Conservation (phyloP, 2,888 invertebrate species). For the Tholera decimalis region DNA sequence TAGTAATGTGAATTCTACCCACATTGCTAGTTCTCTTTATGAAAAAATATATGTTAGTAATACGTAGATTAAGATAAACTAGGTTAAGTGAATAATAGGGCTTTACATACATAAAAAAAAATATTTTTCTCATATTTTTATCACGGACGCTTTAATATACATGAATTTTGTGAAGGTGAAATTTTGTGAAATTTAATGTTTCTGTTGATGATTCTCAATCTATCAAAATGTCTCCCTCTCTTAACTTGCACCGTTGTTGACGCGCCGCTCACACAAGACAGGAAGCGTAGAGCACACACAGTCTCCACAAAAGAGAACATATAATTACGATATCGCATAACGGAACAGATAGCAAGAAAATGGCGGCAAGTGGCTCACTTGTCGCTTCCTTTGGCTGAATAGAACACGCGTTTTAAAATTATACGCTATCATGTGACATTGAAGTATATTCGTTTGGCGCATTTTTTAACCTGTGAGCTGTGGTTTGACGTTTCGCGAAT, state of each 20-base stretch:
- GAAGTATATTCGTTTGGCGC: slow-evolving; percentile 31
- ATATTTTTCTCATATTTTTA: too few relatives aligned
- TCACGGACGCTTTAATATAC: neutral
- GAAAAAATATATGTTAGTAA: too few relatives aligned
- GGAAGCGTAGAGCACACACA: slow-evolving; percentile 82
- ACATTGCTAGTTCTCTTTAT: too few relatives aligned
- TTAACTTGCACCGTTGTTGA: slow-evolving; percentile 65
- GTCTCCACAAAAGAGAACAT: slow-evolving; percentile 86
- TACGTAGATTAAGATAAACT: too few relatives aligned
- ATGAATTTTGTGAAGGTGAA: neutral
- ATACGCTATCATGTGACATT: slow-evolving; percentile 61
- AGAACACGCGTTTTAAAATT: slow-evolving; percentile 65
- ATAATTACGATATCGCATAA: slow-evolving; percentile 87
- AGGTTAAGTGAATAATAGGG: too few relatives aligned
- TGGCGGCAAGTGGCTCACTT: slow-evolving; percentile 82
- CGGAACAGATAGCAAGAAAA: slow-evolving; percentile 75
- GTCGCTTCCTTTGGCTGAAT: slow-evolving; percentile 80
- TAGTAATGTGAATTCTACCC: too few relatives aligned
- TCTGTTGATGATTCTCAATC: neutral
- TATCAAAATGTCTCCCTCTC: slow-evolving; percentile 21
- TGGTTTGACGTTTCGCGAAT: slow-evolving; percentile 34
- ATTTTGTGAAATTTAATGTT: too few relatives aligned
- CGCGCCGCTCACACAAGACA: slow-evolving; percentile 77
- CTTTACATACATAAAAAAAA: too few relatives aligned
- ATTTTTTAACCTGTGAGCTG: slow-evolving; percentile 46